Evolutionary conservation across 2,797 vertebrate genomes (phyloP).

Genomic region (Toxotes lorentzi): DNA sequence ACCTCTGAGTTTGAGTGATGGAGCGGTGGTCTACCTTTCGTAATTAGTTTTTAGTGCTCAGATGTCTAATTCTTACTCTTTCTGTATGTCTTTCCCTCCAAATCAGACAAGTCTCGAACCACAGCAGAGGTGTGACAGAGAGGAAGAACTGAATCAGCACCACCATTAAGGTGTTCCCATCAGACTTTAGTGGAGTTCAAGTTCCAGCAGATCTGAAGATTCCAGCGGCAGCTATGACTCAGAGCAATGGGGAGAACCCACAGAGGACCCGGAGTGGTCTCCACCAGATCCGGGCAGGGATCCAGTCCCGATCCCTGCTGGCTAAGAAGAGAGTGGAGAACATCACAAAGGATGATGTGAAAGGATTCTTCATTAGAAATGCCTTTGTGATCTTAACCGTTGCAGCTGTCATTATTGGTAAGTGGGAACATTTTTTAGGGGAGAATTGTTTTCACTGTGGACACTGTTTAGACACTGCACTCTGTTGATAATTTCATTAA

Average conservation of each 20-base stretch:
- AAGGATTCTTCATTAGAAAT: slow-evolving; percentile 90
- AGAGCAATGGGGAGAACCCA: slow-evolving; percentile 89
- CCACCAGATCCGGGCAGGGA: slow-evolving; percentile 89
- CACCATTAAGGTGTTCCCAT: background rate
- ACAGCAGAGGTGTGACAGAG: slow-evolving; percentile 32
- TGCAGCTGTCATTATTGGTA: slow-evolving; percentile 92
- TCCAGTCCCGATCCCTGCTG: slow-evolving; percentile 88
- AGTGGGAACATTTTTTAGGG: slow-evolving; percentile 70
- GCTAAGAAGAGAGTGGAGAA: slow-evolving; percentile 91
- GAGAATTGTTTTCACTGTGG: background rate
- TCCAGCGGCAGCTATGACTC: slow-evolving; percentile 85
- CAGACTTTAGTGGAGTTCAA: background rate
- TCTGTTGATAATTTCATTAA: background rate
- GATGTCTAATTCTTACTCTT: background rate
- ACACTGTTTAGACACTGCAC: background rate
- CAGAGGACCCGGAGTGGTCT: slow-evolving; percentile 84
- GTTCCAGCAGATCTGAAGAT: slow-evolving; percentile 19
- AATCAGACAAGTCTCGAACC: slow-evolving; percentile 21
- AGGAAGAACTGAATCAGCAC: slow-evolving; percentile 2
- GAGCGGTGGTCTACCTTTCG: background rate
- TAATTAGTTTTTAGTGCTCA: background rate
- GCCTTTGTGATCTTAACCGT: slow-evolving; percentile 95
- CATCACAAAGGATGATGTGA: slow-evolving; percentile 90
- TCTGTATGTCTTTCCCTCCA: background rate
- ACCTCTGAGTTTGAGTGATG: background rate